Percentiles rank a stretch among this genome's conserved stretches.
phyloP scores from a whole-genome alignment of 1,140 invertebrate species.

The Pachypsylla venusta region DNA sequence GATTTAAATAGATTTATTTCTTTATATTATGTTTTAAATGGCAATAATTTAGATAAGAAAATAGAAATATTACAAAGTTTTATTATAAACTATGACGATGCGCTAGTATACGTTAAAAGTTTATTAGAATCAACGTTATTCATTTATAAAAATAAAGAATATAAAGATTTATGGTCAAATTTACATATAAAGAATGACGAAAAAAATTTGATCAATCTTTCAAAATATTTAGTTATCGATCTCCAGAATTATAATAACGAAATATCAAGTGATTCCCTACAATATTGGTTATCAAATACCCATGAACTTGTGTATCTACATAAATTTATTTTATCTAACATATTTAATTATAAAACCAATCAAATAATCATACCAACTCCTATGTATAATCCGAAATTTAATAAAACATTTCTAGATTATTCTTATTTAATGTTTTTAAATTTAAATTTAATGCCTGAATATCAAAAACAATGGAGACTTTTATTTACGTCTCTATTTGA shows the following conservation, averaged over 20 bases:
- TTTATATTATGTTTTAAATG: not conserved
- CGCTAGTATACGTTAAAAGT: not conserved
- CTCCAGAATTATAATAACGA: not conserved
- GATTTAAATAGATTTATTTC: not conserved
- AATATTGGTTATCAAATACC: not conserved
- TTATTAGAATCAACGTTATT: not conserved
- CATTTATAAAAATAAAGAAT: not conserved
- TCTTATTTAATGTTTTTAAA: constrained; percentile 51
- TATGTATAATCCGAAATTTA: not conserved
- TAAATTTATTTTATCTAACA: not conserved
- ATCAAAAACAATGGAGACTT: constrained; percentile 61
- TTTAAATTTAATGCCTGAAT: constrained; percentile 50
- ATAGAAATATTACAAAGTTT: not conserved
- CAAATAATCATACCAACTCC: not conserved
- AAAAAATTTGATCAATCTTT: not conserved
- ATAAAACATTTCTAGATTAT: not conserved
- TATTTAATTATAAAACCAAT: not conserved
- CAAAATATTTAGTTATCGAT: not conserved
- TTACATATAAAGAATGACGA: not conserved
- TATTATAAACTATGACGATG: not conserved
- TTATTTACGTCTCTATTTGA: constrained; percentile 67
- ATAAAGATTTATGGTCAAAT: constrained; percentile 1
- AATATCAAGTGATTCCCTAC: not conserved
- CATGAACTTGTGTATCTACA: not conserved
- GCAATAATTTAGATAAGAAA: not conserved